Evolutionary conservation across 2,113 vertebrate species (phyloP), one percentile per base, ranked within the genome.

Genomic region (Herpetotheres cachinnans): DNA sequence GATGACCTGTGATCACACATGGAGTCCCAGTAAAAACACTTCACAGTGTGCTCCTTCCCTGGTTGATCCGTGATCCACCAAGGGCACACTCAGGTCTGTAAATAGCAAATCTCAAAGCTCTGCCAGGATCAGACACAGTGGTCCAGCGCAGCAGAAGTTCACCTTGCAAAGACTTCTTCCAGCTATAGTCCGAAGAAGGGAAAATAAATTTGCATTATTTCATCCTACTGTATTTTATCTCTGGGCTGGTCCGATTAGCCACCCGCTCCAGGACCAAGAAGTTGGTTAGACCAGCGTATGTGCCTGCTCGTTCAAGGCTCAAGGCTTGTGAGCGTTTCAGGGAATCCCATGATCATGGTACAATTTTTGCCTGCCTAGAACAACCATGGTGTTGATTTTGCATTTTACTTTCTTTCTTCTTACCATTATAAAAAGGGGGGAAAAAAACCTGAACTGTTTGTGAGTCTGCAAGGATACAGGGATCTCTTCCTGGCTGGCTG

Each of bases 21-120:
- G 40, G 24, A 81, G 34, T 49, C 80, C 61, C 50, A 73, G 29
- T 81, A 58, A 55, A 94, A 88, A 18, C 30, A 58, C 29, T 58
- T 7, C 40, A 16, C 19, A 16, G 18, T 16, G 2, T 29, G 26
- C 10, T 67, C 38, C 86, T 79, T 92, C 47, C 15, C 46, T 3
- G 15, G 21, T n/a, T 0, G 1, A 46, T 38, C 47, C 14, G 3
- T 1, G 7, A 84, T 54, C 16, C 59, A 88, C 21, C 38, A 62
- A 49, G 46, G 62, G 55, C 1, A 0, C 42, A 38, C 12, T 11
- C 46, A 58, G 5, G 3, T n/a, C 65, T 55, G 9, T 16, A 71
- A 90, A 63, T 0, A 74, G 42, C 29, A 40, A 49, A 70, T 44
- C 42, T 63, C 44, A 46, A 90, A 84, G 61, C 16, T 63, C 34